phyloP scores from a whole-genome alignment of 2,797 vertebrate genomes.

The Myotis myotis region DNA sequence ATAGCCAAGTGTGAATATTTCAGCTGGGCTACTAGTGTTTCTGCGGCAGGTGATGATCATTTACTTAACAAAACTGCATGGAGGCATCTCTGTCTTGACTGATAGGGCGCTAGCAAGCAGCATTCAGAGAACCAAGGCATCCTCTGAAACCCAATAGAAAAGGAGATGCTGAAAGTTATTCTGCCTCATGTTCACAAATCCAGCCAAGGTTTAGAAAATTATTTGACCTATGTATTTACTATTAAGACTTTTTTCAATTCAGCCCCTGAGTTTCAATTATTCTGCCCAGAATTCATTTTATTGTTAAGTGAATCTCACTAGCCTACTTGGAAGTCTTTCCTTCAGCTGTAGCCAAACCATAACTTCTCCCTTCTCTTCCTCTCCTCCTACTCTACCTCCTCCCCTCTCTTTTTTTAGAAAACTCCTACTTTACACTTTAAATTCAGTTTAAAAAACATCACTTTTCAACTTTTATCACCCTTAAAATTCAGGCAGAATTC shows the following conservation, averaged over 20 bases:
- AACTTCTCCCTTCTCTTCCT: background rate
- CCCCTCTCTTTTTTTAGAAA: background rate
- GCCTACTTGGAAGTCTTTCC: background rate
- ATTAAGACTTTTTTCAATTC: background rate
- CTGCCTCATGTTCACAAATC: background rate
- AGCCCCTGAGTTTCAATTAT: background rate
- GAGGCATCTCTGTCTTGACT: background rate
- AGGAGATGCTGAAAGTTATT: background rate
- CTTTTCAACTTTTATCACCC: background rate
- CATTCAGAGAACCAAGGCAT: background rate
- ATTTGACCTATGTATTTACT: background rate
- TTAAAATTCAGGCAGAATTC: background rate
- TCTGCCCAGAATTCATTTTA: background rate
- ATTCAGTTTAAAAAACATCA: background rate
- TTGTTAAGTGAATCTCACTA: background rate
- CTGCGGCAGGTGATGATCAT: background rate
- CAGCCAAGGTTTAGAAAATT: background rate
- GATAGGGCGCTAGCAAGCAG: fast-evolving
- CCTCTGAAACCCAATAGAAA: background rate
- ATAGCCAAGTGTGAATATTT: background rate
- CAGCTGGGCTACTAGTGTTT: background rate
- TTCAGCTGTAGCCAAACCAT: fast-evolving
- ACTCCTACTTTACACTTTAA: background rate
- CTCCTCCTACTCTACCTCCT: too few species aligned
- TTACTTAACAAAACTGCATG: background rate